Conservation (phyloP, 2,113 vertebrate species). For the Ploceus nigricollis region DNA sequence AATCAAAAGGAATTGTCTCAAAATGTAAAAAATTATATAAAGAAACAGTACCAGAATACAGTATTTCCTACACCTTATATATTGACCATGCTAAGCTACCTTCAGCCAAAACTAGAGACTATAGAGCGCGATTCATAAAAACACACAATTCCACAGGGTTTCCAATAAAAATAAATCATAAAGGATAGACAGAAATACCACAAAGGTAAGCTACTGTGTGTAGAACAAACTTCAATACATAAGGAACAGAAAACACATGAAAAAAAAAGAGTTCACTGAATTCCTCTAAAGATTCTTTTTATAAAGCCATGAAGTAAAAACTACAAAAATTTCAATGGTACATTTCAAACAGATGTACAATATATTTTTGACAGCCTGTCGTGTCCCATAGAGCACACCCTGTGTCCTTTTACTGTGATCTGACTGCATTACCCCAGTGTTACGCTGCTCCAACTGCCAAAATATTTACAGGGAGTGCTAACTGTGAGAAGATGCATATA, state of each 20-base stretch:
- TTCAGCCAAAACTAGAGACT: not conserved
- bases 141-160: not conserved
- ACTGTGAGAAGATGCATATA: not conserved
- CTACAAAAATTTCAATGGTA: not conserved
- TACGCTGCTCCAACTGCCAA: not conserved
- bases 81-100: not conserved
- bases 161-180: not conserved
- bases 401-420: not conserved
- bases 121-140: not conserved
- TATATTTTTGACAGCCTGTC: constrained; percentile 34
- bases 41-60: not conserved
- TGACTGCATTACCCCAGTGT: not conserved
- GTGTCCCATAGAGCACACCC: not conserved
- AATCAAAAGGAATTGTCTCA: not conserved
- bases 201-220: not conserved
- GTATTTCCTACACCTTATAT: not conserved
- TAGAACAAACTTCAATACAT: not conserved
- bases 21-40: not conserved
- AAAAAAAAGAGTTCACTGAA: not conserved
- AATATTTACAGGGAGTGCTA: not conserved
- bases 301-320: not conserved
- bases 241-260: not conserved
- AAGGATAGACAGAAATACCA: not conserved
- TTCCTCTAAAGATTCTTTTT: not conserved
- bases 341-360: not conserved